These are phyloP conservation scores for Caenorhabditis sp. DNA, from an alignment of 2,888 invertebrate species.

Conservation along the genomic window DNA sequence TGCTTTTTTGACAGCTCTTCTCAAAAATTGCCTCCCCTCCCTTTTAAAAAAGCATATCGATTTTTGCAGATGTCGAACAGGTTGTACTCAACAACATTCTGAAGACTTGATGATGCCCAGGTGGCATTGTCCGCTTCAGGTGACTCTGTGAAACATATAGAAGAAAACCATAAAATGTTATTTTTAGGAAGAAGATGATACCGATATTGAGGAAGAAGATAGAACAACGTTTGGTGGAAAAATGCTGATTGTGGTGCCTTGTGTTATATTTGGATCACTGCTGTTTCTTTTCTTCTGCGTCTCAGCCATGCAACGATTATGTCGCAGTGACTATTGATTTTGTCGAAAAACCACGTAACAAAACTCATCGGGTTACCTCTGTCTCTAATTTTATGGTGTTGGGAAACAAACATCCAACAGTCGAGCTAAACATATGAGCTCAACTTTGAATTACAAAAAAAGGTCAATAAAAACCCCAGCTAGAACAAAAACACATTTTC, in stretches of 20 bases:
- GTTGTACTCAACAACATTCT: slow-evolving; percentile 55
- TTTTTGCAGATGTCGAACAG: slow-evolving; percentile 44
- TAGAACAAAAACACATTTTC: too few species aligned
- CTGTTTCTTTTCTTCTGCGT: slow-evolving; percentile 50
- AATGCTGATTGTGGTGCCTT: slow-evolving; percentile 47
- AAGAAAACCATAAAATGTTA: background rate
- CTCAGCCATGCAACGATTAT: slow-evolving; percentile 50
- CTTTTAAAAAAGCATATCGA: background rate
- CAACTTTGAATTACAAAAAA: too few species aligned
- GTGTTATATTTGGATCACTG: slow-evolving; percentile 43
- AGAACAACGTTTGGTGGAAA: slow-evolving; percentile 40
- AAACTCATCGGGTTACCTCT: too few species aligned
- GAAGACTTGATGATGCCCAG: slow-evolving; percentile 58
- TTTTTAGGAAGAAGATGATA: slow-evolving; percentile 48
- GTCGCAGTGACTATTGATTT: slow-evolving; percentile 36
- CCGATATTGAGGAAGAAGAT: slow-evolving; percentile 45
- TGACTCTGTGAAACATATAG: background rate
- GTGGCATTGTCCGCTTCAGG: slow-evolving; percentile 54
- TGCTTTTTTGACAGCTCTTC: too few species aligned
- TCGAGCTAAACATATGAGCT: too few species aligned
- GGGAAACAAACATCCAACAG: too few species aligned
- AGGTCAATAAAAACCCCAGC: too few species aligned
- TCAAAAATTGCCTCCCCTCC: background rate
- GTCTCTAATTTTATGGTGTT: too few species aligned
- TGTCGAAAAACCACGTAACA: too few species aligned